phyloP scores from a whole-genome alignment of 2,888 invertebrate species.

The Biston betularia region DNA sequence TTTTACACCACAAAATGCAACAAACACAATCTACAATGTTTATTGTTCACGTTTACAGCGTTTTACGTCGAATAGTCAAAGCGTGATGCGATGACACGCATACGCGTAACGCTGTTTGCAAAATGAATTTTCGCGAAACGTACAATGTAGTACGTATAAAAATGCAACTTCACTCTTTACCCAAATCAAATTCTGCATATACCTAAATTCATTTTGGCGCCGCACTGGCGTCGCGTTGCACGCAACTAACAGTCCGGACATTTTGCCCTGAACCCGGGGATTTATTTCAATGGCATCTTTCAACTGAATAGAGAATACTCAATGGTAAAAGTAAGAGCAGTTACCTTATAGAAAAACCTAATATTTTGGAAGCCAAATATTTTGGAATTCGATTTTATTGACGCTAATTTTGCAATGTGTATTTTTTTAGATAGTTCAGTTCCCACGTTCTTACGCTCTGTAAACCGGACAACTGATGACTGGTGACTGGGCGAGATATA shows the following conservation, averaged over 20 bases:
- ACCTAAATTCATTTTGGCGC: constrained; percentile 61
- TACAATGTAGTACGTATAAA: constrained; percentile 32
- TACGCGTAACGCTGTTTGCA: constrained; percentile 46
- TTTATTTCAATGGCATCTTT: constrained; percentile 59
- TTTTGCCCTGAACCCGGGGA: constrained; percentile 53
- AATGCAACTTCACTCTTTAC: constrained; percentile 54
- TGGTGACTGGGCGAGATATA: no score
- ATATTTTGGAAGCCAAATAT: neutral
- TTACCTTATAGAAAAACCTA: neutral
- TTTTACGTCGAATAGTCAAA: neutral
- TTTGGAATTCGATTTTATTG: neutral
- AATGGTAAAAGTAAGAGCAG: constrained; percentile 39
- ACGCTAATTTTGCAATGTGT: no score
- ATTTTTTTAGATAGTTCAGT: no score
- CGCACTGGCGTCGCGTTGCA: constrained; percentile 59
- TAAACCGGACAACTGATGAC: no score
- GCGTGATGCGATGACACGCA: neutral
- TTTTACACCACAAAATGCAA: no score
- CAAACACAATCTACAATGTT: neutral
- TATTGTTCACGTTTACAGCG: neutral
- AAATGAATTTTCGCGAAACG: constrained; percentile 53
- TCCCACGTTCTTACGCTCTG: no score
- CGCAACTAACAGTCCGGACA: constrained; percentile 56
- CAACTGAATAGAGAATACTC: constrained; percentile 40
- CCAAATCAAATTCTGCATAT: constrained; percentile 61